phyloP scores from a whole-genome alignment of 2,113 vertebrate species.

The Talpa occidentalis region DNA sequence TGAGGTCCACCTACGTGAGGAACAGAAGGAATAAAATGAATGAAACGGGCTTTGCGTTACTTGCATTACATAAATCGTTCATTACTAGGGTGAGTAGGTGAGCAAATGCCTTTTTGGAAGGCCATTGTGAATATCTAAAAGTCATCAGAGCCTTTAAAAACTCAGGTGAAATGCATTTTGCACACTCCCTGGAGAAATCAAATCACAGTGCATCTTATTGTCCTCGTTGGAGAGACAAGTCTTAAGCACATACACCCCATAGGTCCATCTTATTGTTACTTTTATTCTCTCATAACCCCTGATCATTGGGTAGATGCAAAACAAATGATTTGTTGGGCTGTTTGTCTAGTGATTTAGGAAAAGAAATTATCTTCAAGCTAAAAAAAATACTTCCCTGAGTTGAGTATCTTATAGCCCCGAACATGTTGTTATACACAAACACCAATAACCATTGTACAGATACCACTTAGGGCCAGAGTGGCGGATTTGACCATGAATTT shows the following conservation, averaged over 20 bases:
- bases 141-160: slow-evolving; percentile 36
- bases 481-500: background rate
- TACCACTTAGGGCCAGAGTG: rapidly evolving
- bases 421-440: background rate
- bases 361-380: slow-evolving; percentile 14
- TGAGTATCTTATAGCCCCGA: background rate
- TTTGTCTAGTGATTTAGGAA: slow-evolving; percentile 38
- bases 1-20: background rate
- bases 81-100: background rate
- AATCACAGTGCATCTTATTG: background rate
- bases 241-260: background rate
- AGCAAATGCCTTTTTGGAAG: background rate
- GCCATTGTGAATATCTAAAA: slow-evolving; percentile 36
- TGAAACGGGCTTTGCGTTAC: background rate
- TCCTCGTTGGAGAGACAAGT: background rate
- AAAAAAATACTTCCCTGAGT: background rate
- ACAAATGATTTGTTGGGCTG: slow-evolving; percentile 11
- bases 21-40: background rate
- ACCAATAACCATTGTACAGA: background rate
- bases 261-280: background rate
- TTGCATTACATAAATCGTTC: slow-evolving; percentile 17
- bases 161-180: slow-evolving; percentile 30
- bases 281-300: background rate
- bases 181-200: slow-evolving; percentile 36
- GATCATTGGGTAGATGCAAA: background rate